Evolutionary conservation across 2,113 vertebrate species (phyloP), one percentile per base, ranked within the genome.

Genomic region (Romanogobio albipinnatus): DNA sequence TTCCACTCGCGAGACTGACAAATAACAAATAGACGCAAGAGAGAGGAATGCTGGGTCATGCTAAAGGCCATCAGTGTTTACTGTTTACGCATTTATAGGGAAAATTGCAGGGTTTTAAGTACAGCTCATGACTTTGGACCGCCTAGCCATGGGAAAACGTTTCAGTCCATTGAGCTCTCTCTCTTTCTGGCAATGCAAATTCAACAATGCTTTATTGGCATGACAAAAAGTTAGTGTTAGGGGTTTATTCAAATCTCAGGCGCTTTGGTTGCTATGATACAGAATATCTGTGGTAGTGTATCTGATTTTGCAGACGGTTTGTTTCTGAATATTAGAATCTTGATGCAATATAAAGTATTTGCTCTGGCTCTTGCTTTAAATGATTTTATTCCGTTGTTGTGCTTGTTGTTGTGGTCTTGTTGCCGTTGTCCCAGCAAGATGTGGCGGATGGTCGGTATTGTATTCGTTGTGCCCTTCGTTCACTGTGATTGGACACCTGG

Each of bases 1-100:
- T 45, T 43, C 76, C 53, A 64, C 43, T 68, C 4, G 62, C 51
- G n/a, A 26, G 45, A 81, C 70, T 45, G 79, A 73, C 78, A 81
- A 81, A 81, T 70, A 78, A 73, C 66, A 74, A 78, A 82, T 82
- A 64, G 84, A 73, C 26, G 79, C 62, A 74, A 13, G 5, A 43
- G 56, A 78, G 36, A 56, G 79, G 83, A 73, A 45, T 82, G 61
- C 45, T 82, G 74, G 45, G 75, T 56, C 79, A 73, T 64, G 26
- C 71, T 76, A 71, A 73, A 85, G 36, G 79, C 61, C 73, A 77
- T 64, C 75, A 77, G 71, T 64, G 61, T 70, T 81, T 84, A 62
- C 77, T 58, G 43, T 45, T 70, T 81, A 47, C 14, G 56, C 70
- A 51, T 81, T 84, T 81, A 76, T 71, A 53, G 36, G 59, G 59